Percentiles rank a stretch among this genome's conserved stretches.
Evolutionary conservation across 2,797 vertebrate genomes (phyloP).

Genomic region (Gymnodraco acuticeps): DNA sequence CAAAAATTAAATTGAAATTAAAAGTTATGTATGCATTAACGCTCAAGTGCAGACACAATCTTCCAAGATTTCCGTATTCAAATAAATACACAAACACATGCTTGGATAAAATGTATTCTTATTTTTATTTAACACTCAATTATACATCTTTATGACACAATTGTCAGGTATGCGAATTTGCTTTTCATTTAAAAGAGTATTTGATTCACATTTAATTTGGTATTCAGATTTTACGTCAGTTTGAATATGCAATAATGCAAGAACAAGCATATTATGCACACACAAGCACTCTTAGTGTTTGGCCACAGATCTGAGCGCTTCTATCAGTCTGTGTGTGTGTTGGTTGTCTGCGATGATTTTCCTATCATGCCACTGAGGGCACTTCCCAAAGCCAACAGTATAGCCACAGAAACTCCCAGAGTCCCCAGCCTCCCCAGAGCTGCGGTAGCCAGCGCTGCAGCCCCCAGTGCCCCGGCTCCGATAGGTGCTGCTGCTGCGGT

Average conservation of each 20-base stretch:
- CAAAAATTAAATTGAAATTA: too few species aligned
- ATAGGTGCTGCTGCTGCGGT: conserved; percentile 74
- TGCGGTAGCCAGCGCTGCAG: conserved; percentile 63
- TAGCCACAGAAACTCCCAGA: conserved; percentile 62
- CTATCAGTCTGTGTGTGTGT: conserved; percentile 42
- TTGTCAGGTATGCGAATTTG: neutral
- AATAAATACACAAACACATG: neutral
- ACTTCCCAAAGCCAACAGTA: conserved; percentile 63
- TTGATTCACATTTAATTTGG: neutral
- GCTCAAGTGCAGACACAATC: too few species aligned
- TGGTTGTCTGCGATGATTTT: conserved; percentile 39
- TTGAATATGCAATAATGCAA: neutral
- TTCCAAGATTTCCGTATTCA: neutral
- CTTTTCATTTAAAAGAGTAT: neutral
- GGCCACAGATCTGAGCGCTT: neutral
- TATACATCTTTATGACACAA: neutral
- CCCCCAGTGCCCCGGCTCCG: conserved; percentile 73
- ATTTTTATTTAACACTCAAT: conserved; percentile 29
- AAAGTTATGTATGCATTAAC: too few species aligned
- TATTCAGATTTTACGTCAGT: neutral
- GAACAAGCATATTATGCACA: neutral
- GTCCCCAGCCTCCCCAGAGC: conserved; percentile 75
- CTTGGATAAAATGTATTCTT: neutral
- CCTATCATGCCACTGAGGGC: conserved; percentile 59
- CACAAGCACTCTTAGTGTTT: neutral